A percentile compares a stretch with the other conserved stretches of the same genome.
phyloP scores from a whole-genome alignment of 2,888 invertebrate genomes.

The Apomyelois bistriatella region DNA sequence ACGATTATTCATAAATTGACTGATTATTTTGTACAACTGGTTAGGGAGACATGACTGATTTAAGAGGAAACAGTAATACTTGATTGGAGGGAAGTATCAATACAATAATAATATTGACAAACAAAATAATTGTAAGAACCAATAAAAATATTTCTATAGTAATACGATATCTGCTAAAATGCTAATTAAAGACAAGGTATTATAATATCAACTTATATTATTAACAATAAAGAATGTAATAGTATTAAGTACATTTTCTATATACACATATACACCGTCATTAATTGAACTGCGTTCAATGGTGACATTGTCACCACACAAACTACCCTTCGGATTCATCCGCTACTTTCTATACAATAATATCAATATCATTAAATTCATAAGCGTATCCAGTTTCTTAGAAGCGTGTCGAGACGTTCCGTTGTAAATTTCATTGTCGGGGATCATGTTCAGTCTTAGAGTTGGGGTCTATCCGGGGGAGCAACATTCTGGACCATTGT shows the following conservation, averaged over 20 bases:
- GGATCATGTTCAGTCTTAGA: slow-evolving; percentile 27
- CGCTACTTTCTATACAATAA: slow-evolving; percentile 11
- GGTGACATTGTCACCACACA: not conserved
- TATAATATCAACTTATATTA: not conserved
- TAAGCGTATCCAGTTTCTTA: slow-evolving; percentile 15
- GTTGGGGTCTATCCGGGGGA: slow-evolving; percentile 1
- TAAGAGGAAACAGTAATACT: not conserved
- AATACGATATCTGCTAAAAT: not conserved
- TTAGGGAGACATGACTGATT: not conserved
- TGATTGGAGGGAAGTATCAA: too few relatives aligned
- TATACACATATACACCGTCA: not conserved
- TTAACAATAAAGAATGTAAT: not conserved
- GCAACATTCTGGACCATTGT: not conserved
- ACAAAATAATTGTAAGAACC: too few relatives aligned
- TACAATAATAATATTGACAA: too few relatives aligned
- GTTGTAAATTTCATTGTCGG: slow-evolving; percentile 20
- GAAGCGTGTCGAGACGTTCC: slow-evolving; percentile 13
- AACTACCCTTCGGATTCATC: not conserved
- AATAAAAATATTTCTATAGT: too few relatives aligned
- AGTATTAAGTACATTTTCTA: slow-evolving; percentile 1
- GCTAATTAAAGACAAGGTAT: not conserved
- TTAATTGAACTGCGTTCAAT: not conserved
- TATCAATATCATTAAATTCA: slow-evolving; percentile 30
- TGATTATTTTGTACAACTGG: not conserved
- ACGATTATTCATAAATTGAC: not conserved